Percentiles rank a stretch among this genome's conserved stretches.
Conservation (phyloP, 2,888 invertebrate species). For the Phortica magna region DNA sequence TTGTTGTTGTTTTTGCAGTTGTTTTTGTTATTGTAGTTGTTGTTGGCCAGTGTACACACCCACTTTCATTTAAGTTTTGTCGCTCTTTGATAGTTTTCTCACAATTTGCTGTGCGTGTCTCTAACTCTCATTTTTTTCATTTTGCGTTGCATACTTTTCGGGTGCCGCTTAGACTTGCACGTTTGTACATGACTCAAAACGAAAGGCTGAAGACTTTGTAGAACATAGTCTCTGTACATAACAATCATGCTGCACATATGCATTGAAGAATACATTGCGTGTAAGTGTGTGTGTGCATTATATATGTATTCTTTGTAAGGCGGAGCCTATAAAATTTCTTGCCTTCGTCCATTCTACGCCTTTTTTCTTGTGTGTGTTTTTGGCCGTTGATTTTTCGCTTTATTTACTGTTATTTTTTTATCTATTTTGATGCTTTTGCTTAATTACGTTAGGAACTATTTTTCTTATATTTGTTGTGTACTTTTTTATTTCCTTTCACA, state of each 20-base stretch:
- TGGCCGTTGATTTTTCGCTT: conserved; percentile 30
- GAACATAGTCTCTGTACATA: conserved; percentile 19
- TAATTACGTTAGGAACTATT: not conserved
- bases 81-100: conserved; percentile 29
- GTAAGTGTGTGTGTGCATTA: conserved; percentile 37
- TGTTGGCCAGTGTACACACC: conserved; percentile 42
- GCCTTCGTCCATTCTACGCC: conserved; percentile 36
- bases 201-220: not conserved
- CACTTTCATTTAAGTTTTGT: not conserved
- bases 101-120: not conserved
- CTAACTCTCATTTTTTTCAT: conserved; percentile 14
- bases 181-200: not conserved
- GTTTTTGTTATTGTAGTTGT: conserved; percentile 57
- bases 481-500: not conserved
- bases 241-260: conserved; percentile 37
- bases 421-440: conserved; percentile 6
- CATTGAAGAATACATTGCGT: conserved; percentile 52
- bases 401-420: conserved; percentile 38
- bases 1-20: conserved; percentile 53
- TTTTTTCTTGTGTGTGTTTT: conserved; percentile 24
- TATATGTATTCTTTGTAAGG: conserved; percentile 51
- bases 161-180: not conserved
- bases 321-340: conserved; percentile 58
- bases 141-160: conserved; percentile 27
- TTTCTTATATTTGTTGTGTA: not conserved